Evolutionary conservation across 2,797 vertebrate species (phyloP), one percentile per base, ranked within the genome.

Genomic region (Oreonectes daqikongensis): DNA sequence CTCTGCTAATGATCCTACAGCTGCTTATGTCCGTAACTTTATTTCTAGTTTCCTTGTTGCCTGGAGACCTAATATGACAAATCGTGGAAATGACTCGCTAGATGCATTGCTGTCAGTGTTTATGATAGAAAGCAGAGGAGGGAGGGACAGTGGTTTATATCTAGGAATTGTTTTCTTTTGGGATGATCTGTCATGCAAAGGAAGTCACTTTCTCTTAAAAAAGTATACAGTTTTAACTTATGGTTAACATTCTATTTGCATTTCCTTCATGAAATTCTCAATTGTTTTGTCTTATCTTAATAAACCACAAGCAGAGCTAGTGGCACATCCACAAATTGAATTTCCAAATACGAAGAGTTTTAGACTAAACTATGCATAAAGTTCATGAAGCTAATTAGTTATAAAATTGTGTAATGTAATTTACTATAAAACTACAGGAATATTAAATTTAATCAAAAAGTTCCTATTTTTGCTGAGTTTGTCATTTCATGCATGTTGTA

Each of bases 21-120:
- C 42, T 24, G 35, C 24, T 66, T 63, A 18, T 55, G 50, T 50
- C 32, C 48, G 18, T 42, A 46, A 46, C 9, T 46, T 42, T 50
- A 28, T 63, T 78, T 74, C 57, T 63, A 57, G 40, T 46, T 46
- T 46, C 24, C 40, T 28, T 42, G 81, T 83, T 80, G 68, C 72
- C 38, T 71, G 48, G 79, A 76, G 72, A 68, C 75, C 44, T 40
- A 61, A 63, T 63, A 61, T 72, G 72, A 69, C 71, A 55, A 55
- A 52, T 63, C 32, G 30, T 2, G 26, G 9, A 38, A 35, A 24
- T 65, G 50, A 50, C 48, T 50, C 38, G 60, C 10, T 22, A 67
- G 59, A 59, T 73, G 22, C 52, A 75, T n/a, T 52, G 5, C 35
- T 35, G 24, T 66, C 22, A 52, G 63, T 11, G 52, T 59, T 18